Evolutionary conservation across 2,888 invertebrate species (phyloP).

Genomic region (Caenorhabditis sp.): DNA sequence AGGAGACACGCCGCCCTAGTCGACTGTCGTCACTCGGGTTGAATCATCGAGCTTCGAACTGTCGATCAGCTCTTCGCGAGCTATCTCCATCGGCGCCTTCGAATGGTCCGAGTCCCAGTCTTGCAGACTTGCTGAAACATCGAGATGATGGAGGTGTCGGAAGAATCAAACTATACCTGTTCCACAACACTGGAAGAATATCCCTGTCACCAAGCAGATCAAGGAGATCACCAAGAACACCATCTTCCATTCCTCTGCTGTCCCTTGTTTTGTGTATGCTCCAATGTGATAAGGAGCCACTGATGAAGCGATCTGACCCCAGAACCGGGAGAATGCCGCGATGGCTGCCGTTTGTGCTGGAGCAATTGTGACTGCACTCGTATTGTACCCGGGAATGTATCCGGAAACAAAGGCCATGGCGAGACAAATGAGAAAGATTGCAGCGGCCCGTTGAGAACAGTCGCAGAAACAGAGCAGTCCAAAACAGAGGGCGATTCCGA

Average conservation of each 20-base stretch:
- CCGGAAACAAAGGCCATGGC: slow-evolving; percentile 81
- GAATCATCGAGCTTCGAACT: slow-evolving; percentile 62
- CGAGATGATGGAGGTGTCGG: too few species aligned
- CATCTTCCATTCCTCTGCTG: slow-evolving; percentile 77
- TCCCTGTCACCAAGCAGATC: slow-evolving; percentile 77
- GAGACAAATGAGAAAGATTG: slow-evolving; percentile 75
- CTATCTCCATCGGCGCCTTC: slow-evolving; percentile 45
- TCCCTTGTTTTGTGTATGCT: slow-evolving; percentile 74
- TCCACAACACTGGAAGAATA: slow-evolving; percentile 80
- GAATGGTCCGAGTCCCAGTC: slow-evolving; percentile 56
- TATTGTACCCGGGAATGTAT: slow-evolving; percentile 82
- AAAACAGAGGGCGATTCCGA: slow-evolving; percentile 79
- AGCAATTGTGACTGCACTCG: slow-evolving; percentile 81
- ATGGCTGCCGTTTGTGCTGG: slow-evolving; percentile 81
- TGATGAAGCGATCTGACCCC: slow-evolving; percentile 81
- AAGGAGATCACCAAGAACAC: slow-evolving; percentile 75
- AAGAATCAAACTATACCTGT: slow-evolving; percentile 67
- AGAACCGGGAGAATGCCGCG: slow-evolving; percentile 80
- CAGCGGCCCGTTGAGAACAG: slow-evolving; percentile 71
- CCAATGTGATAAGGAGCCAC: slow-evolving; percentile 81
- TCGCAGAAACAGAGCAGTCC: slow-evolving; percentile 78
- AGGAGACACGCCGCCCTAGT: slow-evolving; percentile 17
- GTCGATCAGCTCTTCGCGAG: slow-evolving; percentile 56
- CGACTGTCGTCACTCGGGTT: slow-evolving; percentile 53
- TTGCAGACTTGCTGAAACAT: slow-evolving; percentile 56